phyloP scores from a whole-genome alignment of 2,888 invertebrate species.

The Sarcophaga variegata region DNA sequence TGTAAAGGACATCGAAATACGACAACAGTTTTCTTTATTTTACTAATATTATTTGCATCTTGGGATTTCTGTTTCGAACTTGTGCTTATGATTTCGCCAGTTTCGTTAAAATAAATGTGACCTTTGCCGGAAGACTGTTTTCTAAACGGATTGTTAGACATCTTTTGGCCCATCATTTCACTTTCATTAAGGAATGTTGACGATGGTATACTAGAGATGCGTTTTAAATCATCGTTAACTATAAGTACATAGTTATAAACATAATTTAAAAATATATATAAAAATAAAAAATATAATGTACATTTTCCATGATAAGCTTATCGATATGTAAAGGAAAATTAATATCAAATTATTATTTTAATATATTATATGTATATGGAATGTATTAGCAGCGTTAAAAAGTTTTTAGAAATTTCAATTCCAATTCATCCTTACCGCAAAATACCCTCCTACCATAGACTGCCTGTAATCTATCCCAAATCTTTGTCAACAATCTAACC shows the following conservation, averaged over 20 bases:
- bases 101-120: constrained; percentile 55
- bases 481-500: no score
- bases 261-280: neutral
- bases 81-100: constrained; percentile 37
- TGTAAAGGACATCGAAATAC: constrained; percentile 47
- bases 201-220: constrained; percentile 23
- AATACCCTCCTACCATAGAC: no score
- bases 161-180: neutral
- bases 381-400: no score
- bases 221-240: constrained; percentile 4
- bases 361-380: no score
- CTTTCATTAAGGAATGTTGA: constrained; percentile 49
- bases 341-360: no score
- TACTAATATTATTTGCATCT: neutral
- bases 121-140: neutral
- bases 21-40: constrained; percentile 12
- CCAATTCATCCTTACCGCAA: no score
- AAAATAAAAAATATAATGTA: no score
- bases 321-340: no score
- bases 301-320: no score
- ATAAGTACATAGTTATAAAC: neutral
- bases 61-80: neutral
- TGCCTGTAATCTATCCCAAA: no score
- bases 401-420: no score
- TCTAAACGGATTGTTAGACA: constrained; percentile 37